Conservation (phyloP, 2,797 vertebrate species). For the Notoglanidium macrostoma region DNA sequence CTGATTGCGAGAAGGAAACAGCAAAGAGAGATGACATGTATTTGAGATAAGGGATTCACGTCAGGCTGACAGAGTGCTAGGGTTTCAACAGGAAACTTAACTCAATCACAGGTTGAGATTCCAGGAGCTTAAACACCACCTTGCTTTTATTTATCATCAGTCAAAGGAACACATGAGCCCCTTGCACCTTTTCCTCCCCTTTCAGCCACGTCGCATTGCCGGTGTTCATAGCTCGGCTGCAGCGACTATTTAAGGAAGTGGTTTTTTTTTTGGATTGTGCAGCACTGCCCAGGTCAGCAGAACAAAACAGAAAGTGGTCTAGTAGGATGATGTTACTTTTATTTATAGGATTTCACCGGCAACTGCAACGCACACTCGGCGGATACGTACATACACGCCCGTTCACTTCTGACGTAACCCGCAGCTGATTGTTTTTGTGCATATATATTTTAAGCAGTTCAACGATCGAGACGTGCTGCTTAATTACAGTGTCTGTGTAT, state of each 20-base stretch:
- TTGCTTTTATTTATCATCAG: constrained; percentile 37
- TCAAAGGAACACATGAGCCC: neutral
- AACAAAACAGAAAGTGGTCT: constrained; percentile 26
- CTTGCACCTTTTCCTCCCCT: neutral
- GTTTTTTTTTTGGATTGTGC: neutral
- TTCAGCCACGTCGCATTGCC: neutral
- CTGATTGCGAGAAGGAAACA: constrained; percentile 6
- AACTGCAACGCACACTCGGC: neutral
- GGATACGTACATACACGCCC: neutral
- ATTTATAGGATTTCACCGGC: constrained; percentile 9
- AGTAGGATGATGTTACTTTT: constrained; percentile 5
- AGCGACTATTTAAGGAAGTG: constrained; percentile 2
- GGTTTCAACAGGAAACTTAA: constrained; percentile 44
- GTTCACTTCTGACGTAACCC: constrained; percentile 11
- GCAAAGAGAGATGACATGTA: constrained; percentile 23
- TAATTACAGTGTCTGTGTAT: constrained; percentile 33
- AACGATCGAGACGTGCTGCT: neutral
- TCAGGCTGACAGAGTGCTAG: constrained; percentile 26
- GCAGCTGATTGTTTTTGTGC: neutral
- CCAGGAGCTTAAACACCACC: constrained; percentile 28
- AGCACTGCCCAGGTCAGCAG: neutral
- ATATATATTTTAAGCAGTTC: neutral
- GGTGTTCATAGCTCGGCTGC: neutral
- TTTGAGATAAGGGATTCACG: constrained; percentile 44
- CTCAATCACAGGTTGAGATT: constrained; percentile 38